phyloP scores from a whole-genome alignment of 2,888 invertebrate species.

The Rhorus exstirpatorius region DNA sequence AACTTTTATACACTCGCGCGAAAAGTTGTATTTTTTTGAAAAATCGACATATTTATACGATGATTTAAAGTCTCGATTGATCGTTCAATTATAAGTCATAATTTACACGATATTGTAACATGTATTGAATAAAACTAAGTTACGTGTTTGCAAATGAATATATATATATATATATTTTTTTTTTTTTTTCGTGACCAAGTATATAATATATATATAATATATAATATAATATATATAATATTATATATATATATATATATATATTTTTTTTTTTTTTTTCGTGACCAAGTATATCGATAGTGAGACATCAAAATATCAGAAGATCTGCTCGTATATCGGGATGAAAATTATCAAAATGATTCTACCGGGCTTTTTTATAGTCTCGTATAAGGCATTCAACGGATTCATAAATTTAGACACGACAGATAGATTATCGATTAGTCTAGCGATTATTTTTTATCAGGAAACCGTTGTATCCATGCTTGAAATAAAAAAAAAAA shows the following conservation, averaged over 20 bases:
- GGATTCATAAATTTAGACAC: slow-evolving; percentile 34
- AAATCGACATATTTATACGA: slow-evolving; percentile 47
- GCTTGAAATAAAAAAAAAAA: slow-evolving; percentile 59
- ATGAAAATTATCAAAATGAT: slow-evolving; percentile 40
- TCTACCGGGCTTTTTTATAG: slow-evolving; percentile 23
- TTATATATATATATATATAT: too few relatives aligned
- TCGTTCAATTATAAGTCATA: slow-evolving; percentile 26
- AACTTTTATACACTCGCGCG: slow-evolving; percentile 59
- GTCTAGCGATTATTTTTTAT: slow-evolving; percentile 57
- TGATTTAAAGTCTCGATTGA: slow-evolving; percentile 40
- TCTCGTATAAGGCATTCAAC: slow-evolving; percentile 51
- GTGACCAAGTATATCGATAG: slow-evolving; percentile 36
- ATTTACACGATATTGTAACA: slow-evolving; percentile 33
- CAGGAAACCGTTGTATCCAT: slow-evolving; percentile 58
- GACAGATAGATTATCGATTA: slow-evolving; percentile 38
- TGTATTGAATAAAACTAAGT: slow-evolving; percentile 37
- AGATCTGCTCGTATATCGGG: slow-evolving; percentile 11
- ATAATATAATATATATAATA: too few relatives aligned
- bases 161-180: too few relatives aligned
- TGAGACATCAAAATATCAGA: slow-evolving; percentile 58
- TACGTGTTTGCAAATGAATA: slow-evolving; percentile 52
- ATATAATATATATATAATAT: too few relatives aligned
- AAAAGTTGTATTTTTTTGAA: slow-evolving; percentile 66
- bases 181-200: slow-evolving; percentile 55
- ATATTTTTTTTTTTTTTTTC: too few relatives aligned